Evolutionary conservation across 1,140 invertebrate species (phyloP), one percentile per base, ranked within the genome.

Genomic region (Anadara kagoshimensis): DNA sequence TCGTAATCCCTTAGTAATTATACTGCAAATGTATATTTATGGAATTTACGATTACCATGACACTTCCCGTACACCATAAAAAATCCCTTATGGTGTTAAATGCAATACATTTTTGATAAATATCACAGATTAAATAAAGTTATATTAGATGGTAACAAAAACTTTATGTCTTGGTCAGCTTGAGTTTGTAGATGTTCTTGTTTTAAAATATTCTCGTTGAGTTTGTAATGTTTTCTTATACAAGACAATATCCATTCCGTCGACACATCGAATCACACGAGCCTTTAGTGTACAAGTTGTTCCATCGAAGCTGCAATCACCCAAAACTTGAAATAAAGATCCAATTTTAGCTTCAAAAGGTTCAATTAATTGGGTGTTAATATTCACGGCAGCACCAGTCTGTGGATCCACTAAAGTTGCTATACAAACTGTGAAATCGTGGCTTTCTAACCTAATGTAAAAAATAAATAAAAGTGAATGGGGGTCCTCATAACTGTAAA

Each of bases 251-350:
- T 85, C 83, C 49, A 85, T 54, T 5, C 80, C 80, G 53, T 85
- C 83, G 14, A 82, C 78, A 75, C 78, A 81, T 5, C 82, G 65
- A 5, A 83, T 78, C 26, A 85, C 62, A 43, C 77, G 45, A 4
- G 82, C 82, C 22, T 71, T 73, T 26, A 85, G 58, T 12, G 73
- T 29, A 44, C 11, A 26, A 12, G 69, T 43, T 0, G n/a, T 11
- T n/a, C 41, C 56, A 10, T 69, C 51, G n/a, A 7, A 41, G 24
- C 75, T 75, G 12, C 83, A 18, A 44, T 85, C 82, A 11, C 83
- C 83, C 41, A 85, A 78, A 47, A 83, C 53, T 49, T 83, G 78
- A 63, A 85, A 82, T 45, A 83, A 59, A 22, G 78, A 78, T 3
- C 82, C 82, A 45, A 63, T 44, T 43, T 51, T 73, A 20, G 73